Percentiles rank a stretch among this genome's conserved stretches.
Conservation (phyloP, 2,888 invertebrate genomes). For the Parelbella ahira region DNA sequence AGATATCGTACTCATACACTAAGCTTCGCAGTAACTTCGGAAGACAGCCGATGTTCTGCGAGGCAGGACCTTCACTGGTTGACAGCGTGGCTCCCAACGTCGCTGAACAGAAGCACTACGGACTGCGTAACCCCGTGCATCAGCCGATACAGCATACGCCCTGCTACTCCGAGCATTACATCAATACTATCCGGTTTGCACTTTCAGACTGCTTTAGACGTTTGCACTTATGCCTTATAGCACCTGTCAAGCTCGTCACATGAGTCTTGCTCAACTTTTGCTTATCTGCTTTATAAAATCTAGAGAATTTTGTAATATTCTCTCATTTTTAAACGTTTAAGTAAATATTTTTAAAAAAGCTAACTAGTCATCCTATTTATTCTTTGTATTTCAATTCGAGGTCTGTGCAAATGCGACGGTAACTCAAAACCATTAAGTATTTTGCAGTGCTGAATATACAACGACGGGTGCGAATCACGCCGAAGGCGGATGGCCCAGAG, state of each 20-base stretch:
- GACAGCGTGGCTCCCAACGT: conserved; percentile 54
- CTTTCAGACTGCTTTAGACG: too few species aligned
- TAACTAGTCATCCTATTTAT: too few species aligned
- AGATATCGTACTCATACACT: conserved; percentile 56
- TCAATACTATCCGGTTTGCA: conserved; percentile 79
- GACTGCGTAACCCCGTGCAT: conserved; percentile 77
- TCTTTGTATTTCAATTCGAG: too few species aligned
- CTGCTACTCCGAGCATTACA: conserved; percentile 53
- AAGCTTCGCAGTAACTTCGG: conserved; percentile 70
- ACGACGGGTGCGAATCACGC: conserved; percentile 83
- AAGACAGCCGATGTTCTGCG: conserved; percentile 70
- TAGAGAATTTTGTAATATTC: too few species aligned
- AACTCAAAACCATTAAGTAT: too few species aligned
- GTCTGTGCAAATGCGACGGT: too few species aligned
- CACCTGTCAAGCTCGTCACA: too few species aligned
- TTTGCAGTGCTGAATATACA: conserved; percentile 76
- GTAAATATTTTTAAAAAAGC: too few species aligned
- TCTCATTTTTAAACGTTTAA: too few species aligned
- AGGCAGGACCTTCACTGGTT: conserved; percentile 61
- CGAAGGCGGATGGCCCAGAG: conserved; percentile 93
- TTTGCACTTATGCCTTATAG: too few species aligned
- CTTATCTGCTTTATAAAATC: too few species aligned
- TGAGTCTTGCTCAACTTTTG: too few species aligned
- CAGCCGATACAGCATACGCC: conserved; percentile 68
- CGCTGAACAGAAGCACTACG: conserved; percentile 53